Percentiles rank a stretch among this genome's conserved stretches.
These are phyloP conservation scores for Uropsilus gracilis DNA, from an alignment of 2,113 vertebrate genomes.

Conservation along the genomic window DNA sequence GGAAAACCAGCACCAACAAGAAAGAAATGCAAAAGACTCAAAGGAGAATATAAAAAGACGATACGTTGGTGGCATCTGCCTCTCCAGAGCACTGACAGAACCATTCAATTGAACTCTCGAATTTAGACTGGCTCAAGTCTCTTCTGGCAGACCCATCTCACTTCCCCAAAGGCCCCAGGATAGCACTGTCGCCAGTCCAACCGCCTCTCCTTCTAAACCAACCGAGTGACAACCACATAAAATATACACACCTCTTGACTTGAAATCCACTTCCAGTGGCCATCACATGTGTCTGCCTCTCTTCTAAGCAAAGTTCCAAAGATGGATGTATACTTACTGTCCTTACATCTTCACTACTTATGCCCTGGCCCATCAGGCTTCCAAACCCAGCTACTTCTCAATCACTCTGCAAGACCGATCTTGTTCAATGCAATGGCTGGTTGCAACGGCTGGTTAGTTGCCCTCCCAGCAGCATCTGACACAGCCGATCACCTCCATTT, in stretches of 20 bases:
- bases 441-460: no score
- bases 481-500: not conserved
- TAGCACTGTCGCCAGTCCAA: not conserved
- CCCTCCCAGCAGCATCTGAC: not conserved
- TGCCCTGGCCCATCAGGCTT: not conserved
- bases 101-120: not conserved
- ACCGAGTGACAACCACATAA: not conserved
- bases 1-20: not conserved
- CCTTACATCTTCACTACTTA: not conserved
- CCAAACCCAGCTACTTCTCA: not conserved
- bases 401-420: not conserved
- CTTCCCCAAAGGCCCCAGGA: not conserved
- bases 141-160: not conserved
- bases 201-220: not conserved
- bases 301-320: not conserved
- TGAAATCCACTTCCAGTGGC: not conserved
- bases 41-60: not conserved
- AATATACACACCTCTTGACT: not conserved
- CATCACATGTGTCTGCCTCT: not conserved
- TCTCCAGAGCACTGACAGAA: not conserved
- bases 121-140: not conserved
- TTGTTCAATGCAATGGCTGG: not conserved
- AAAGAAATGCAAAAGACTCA: not conserved
- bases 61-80: not conserved
- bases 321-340: conserved; percentile 22